Conservation (phyloP, 2,888 invertebrate genomes). For the Lasius fuliginosus region DNA sequence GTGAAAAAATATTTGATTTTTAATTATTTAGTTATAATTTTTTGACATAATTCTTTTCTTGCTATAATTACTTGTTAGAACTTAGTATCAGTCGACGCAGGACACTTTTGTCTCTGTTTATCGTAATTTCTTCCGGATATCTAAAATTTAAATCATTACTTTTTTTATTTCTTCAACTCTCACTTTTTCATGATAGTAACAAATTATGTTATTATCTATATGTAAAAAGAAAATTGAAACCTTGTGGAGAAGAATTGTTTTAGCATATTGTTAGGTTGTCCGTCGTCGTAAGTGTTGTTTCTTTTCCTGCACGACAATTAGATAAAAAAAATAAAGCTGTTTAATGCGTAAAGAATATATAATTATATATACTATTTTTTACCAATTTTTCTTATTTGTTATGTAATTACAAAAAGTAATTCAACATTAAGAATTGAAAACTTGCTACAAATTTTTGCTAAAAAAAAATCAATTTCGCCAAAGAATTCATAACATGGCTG, state of each 20-base stretch:
- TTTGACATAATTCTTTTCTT: neutral
- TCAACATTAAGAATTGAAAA: neutral
- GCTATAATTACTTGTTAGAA: slow-evolving; percentile 65
- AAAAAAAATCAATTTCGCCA: neutral
- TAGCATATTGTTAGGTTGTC: slow-evolving; percentile 77
- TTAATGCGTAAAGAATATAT: neutral
- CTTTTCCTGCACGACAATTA: slow-evolving; percentile 75
- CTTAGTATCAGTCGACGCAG: slow-evolving; percentile 78
- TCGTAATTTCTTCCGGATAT: slow-evolving; percentile 69
- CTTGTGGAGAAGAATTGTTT: slow-evolving; percentile 82
- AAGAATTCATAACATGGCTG: neutral
- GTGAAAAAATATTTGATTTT: neutral
- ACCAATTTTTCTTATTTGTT: neutral
- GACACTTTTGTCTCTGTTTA: slow-evolving; percentile 78
- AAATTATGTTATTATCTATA: slow-evolving; percentile 1
- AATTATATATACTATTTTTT: neutral
- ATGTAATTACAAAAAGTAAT: neutral
- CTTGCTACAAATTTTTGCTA: neutral
- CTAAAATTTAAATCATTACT: slow-evolving; percentile 43
- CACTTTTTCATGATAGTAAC: slow-evolving; percentile 14
- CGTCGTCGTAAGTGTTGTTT: slow-evolving; percentile 79
- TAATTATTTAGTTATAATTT: neutral
- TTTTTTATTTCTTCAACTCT: neutral
- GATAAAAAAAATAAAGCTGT: neutral
- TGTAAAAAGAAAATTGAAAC: slow-evolving; percentile 61